Percentiles rank a stretch among this genome's conserved stretches.
Conservation (phyloP, 2,113 vertebrate genomes). For the Caranx ignobilis region DNA sequence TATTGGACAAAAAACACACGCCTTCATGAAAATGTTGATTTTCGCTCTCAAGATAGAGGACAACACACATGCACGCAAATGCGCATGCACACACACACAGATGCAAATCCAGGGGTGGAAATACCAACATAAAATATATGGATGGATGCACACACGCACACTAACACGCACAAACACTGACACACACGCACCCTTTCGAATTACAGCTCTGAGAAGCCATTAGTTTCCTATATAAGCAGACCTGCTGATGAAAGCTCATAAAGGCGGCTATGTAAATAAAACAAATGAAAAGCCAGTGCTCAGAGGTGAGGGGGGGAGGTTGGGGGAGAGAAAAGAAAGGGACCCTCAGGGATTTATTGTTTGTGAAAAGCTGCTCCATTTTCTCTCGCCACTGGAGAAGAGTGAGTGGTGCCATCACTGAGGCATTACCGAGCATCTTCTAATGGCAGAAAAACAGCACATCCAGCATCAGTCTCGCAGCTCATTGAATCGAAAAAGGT, state of each 20-base stretch:
- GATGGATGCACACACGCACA: constrained; percentile 65
- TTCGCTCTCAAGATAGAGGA: constrained; percentile 50
- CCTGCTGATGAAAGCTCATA: constrained; percentile 82
- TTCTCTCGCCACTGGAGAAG: constrained; percentile 77
- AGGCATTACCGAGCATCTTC: constrained; percentile 74
- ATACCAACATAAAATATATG: constrained; percentile 70
- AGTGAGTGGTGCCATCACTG: constrained; percentile 73
- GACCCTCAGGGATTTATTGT: constrained; percentile 78
- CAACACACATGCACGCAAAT: background rate
- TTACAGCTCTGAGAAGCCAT: constrained; percentile 72
- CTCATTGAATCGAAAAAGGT: constrained; percentile 64
- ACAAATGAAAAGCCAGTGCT: constrained; percentile 81
- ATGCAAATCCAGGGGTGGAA: constrained; percentile 45
- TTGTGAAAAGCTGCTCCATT: constrained; percentile 84
- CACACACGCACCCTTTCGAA: constrained; percentile 48
- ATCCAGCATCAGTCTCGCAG: constrained; percentile 42
- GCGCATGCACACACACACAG: constrained; percentile 10
- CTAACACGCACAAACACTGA: constrained; percentile 42
- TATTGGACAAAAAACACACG: constrained; percentile 56
- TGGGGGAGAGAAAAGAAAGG: constrained; percentile 32
- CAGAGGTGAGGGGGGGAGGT: constrained; percentile 70
- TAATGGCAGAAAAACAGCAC: constrained; percentile 63
- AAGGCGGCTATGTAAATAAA: constrained; percentile 83
- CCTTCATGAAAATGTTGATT: constrained; percentile 68
- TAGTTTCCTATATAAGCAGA: constrained; percentile 81